A percentile compares a stretch with the other conserved stretches of the same genome.
phyloP scores from a whole-genome alignment of 2,888 invertebrate species.

The Blera fallax region DNA sequence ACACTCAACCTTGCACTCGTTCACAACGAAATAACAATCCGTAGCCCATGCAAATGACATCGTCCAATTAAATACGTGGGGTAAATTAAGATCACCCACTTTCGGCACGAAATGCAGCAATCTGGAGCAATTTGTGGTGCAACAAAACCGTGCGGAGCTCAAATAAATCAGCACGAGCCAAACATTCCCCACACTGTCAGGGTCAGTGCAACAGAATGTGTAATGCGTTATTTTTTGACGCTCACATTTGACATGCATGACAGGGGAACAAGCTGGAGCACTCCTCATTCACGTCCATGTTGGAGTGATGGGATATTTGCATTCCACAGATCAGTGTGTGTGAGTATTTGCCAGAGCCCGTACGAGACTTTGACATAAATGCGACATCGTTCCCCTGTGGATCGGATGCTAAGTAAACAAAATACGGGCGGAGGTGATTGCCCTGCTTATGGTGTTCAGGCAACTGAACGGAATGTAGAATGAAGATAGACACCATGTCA shows the following conservation, averaged over 20 bases:
- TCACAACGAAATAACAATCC: background rate
- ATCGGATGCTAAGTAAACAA: background rate
- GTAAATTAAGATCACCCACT: conserved; percentile 1
- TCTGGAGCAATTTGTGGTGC: background rate
- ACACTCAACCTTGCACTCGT: background rate
- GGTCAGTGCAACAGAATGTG: background rate
- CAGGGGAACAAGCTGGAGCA: background rate
- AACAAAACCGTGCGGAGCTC: background rate
- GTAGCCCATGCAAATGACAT: background rate
- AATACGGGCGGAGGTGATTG: conserved; percentile 33
- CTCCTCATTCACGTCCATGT: too few species aligned
- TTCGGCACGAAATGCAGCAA: conserved; percentile 3
- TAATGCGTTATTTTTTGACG: background rate
- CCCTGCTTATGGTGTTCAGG: conserved; percentile 31
- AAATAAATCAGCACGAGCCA: conserved; percentile 12
- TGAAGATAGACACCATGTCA: background rate
- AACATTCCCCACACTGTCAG: background rate
- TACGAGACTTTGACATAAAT: background rate
- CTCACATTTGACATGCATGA: background rate
- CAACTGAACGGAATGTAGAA: background rate
- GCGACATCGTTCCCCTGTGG: conserved; percentile 8
- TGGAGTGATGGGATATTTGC: background rate
- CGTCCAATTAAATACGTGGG: background rate
- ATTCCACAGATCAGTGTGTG: background rate
- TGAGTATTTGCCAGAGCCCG: background rate